Conservation (phyloP, 2,797 vertebrate genomes). For the Hapalemur alaotrensis region DNA sequence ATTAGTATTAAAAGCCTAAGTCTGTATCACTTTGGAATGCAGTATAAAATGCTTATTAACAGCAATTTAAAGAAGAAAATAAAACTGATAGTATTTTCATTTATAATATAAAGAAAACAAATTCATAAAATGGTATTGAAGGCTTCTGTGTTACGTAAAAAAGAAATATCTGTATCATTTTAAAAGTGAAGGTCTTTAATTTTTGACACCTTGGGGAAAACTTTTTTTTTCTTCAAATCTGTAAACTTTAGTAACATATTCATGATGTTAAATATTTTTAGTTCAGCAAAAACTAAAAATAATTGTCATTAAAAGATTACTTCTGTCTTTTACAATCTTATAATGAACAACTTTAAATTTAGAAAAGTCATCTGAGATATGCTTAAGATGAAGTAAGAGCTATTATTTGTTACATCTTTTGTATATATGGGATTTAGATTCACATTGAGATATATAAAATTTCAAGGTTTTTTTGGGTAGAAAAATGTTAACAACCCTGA, state of each 20-base stretch:
- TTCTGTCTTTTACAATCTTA: background rate
- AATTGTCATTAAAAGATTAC: constrained; percentile 28
- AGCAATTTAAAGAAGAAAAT: constrained; percentile 54
- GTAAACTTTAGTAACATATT: constrained; percentile 13
- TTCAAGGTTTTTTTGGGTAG: background rate
- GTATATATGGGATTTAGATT: background rate
- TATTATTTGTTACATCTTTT: background rate
- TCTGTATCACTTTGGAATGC: constrained; percentile 42
- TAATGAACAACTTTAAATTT: background rate
- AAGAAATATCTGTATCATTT: background rate
- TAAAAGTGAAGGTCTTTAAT: constrained; percentile 20
- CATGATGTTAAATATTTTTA: constrained; percentile 38
- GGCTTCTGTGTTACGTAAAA: background rate
- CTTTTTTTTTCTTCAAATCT: constrained; percentile 21
- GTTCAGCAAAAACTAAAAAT: background rate
- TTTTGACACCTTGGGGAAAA: background rate
- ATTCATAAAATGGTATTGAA: constrained; percentile 10
- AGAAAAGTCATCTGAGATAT: constrained; percentile 31
- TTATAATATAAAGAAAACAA: constrained; percentile 15
- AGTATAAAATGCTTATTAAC: constrained; percentile 45
- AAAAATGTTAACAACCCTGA: constrained; percentile 44
- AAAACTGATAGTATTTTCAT: background rate
- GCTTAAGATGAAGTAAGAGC: background rate
- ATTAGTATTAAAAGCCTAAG: constrained; percentile 3
- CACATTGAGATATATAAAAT: constrained; percentile 22